phyloP scores from a whole-genome alignment of 2,888 invertebrate species.

The Agrilus biguttatus region DNA sequence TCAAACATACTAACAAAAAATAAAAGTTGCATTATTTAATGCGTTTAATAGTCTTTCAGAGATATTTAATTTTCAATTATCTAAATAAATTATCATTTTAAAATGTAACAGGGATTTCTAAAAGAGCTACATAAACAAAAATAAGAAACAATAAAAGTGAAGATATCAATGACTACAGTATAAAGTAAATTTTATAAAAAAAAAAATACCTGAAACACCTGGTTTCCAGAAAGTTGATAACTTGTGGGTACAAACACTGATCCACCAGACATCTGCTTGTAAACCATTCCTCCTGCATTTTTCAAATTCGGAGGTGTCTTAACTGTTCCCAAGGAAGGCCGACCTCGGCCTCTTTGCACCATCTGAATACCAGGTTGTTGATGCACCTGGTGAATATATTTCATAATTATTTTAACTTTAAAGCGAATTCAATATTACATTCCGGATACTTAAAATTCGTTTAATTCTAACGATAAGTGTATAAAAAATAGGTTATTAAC shows the following conservation, averaged over 20 bases:
- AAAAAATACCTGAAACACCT: constrained; percentile 43
- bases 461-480: no score
- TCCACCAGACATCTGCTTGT: constrained; percentile 45
- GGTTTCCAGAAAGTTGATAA: constrained; percentile 45
- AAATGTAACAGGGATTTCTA: no score
- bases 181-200: not conserved
- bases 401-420: no score
- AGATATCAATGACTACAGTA: constrained; percentile 1
- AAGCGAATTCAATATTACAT: no score
- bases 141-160: constrained; percentile 2
- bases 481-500: no score
- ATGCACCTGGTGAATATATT: no score
- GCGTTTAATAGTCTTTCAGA: no score
- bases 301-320: constrained; percentile 17
- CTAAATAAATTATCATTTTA: no score
- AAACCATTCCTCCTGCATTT: constrained; percentile 44
- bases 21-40: no score
- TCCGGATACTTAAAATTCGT: no score
- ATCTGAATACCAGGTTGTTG: constrained; percentile 14
- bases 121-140: not conserved
- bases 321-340: constrained; percentile 20
- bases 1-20: no score
- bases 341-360: constrained; percentile 26
- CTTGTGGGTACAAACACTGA: constrained; percentile 42
- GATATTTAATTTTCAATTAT: no score